phyloP scores from a whole-genome alignment of 2,888 invertebrate genomes.

The Euzophera pinguis region DNA sequence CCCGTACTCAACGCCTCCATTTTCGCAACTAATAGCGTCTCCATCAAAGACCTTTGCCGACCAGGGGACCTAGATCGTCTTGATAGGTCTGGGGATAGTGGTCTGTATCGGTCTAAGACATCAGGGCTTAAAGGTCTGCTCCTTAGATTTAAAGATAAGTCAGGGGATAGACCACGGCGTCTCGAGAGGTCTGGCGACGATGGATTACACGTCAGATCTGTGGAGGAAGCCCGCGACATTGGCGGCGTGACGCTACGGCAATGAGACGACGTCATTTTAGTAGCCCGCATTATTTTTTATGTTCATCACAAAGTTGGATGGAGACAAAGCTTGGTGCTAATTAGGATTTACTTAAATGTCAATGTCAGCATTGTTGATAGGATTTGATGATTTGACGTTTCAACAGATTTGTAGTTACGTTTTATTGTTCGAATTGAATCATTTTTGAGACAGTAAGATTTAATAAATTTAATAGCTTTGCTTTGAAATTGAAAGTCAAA shows the following conservation, averaged over 20 bases:
- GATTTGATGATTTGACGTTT: too few relatives aligned
- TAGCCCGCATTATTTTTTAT: constrained; percentile 56
- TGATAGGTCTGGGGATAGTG: constrained; percentile 69
- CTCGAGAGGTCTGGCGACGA: constrained; percentile 62
- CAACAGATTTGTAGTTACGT: too few relatives aligned
- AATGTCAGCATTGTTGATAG: too few relatives aligned
- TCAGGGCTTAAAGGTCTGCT: constrained; percentile 67
- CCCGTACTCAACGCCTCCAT: constrained; percentile 85
- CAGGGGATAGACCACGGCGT: constrained; percentile 64
- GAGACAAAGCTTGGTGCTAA: constrained; percentile 2
- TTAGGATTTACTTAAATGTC: too few relatives aligned
- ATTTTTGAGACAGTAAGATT: too few relatives aligned
- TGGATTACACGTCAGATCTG: constrained; percentile 43
- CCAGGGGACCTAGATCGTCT: constrained; percentile 72
- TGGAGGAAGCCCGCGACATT: constrained; percentile 67
- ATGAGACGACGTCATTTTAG: constrained; percentile 76
- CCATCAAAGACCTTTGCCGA: constrained; percentile 89
- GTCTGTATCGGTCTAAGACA: constrained; percentile 48
- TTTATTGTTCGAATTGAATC: too few relatives aligned
- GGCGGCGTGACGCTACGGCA: constrained; percentile 75
- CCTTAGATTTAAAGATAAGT: constrained; percentile 51
- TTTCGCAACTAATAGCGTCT: constrained; percentile 88
- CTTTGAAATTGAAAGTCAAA: too few relatives aligned
- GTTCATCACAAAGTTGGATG: constrained; percentile 26
- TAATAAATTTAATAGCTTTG: too few relatives aligned